Conservation (phyloP, 2,888 invertebrate genomes). For the Branchipolynoe longqiensis region DNA sequence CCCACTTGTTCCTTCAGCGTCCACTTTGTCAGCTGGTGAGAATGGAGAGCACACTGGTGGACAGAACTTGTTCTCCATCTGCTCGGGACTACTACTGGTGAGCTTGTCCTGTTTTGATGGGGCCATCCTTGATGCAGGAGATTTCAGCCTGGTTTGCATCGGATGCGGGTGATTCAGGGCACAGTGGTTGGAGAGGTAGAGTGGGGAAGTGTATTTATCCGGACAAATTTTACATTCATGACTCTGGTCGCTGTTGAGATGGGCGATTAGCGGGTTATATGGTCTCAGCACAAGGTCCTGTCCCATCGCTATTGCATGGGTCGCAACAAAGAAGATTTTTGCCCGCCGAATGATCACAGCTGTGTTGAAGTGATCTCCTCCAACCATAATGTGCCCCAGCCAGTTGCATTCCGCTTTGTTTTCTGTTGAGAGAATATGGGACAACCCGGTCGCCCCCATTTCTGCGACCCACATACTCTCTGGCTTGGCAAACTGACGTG, state of each 20-base stretch:
- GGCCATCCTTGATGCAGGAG: too few species aligned
- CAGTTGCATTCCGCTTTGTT: constrained; percentile 33
- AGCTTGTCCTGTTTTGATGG: too few species aligned
- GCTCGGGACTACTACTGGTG: too few species aligned
- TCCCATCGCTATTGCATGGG: background rate
- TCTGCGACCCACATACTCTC: constrained; percentile 11
- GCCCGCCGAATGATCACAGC: background rate
- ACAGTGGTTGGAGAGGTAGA: constrained; percentile 2
- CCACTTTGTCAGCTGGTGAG: too few species aligned
- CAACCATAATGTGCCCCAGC: constrained; percentile 17
- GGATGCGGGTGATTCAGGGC: background rate
- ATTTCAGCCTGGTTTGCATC: background rate
- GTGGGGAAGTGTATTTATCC: background rate
- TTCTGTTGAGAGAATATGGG: background rate
- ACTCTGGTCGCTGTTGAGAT: background rate
- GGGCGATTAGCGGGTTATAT: constrained; percentile 5
- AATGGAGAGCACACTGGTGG: too few species aligned
- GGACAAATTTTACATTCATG: background rate
- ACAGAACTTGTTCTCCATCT: too few species aligned
- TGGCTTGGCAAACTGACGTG: background rate
- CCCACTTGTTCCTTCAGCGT: too few species aligned
- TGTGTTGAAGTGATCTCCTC: background rate
- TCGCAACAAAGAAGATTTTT: constrained; percentile 21
- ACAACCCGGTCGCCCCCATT: background rate
- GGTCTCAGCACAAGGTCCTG: constrained; percentile 5